Evolutionary conservation across 2,113 vertebrate species (phyloP).

Genomic region (Serilophus lunatus): DNA sequence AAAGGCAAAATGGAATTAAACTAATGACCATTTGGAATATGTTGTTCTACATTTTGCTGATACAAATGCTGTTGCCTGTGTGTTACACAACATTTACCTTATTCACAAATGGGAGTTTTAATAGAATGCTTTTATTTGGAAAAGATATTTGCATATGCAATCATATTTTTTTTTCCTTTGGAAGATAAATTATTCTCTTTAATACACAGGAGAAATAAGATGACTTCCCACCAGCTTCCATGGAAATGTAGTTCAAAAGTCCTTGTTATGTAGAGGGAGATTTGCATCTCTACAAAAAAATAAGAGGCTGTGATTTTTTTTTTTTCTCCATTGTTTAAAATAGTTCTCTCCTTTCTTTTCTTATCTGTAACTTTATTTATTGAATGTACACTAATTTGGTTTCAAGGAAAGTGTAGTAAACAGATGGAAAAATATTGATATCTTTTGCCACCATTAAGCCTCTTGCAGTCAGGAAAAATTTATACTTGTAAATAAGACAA

Average conservation of each 20-base stretch:
- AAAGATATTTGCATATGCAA: background rate
- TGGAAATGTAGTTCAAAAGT: background rate
- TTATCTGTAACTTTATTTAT: background rate
- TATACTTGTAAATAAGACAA: background rate
- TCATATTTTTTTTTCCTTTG: background rate
- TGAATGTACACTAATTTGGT: background rate
- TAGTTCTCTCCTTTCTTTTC: background rate
- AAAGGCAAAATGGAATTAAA: background rate
- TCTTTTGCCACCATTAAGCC: background rate
- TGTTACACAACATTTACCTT: background rate
- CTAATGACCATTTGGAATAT: background rate
- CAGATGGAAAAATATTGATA: background rate
- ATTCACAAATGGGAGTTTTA: background rate
- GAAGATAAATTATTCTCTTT: conserved; percentile 11
- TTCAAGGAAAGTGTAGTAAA: background rate
- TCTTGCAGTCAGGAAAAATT: background rate
- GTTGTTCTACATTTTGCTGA: background rate
- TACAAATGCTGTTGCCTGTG: fast-evolving
- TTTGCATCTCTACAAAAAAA: background rate
- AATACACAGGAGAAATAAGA: background rate
- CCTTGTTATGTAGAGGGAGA: background rate
- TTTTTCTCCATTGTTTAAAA: background rate
- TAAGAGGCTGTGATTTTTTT: background rate
- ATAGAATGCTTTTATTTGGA: background rate
- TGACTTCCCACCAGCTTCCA: background rate